These are phyloP conservation scores for Salvelinus namaycush DNA, from an alignment of 2,113 vertebrate species.

Conservation along the genomic window DNA sequence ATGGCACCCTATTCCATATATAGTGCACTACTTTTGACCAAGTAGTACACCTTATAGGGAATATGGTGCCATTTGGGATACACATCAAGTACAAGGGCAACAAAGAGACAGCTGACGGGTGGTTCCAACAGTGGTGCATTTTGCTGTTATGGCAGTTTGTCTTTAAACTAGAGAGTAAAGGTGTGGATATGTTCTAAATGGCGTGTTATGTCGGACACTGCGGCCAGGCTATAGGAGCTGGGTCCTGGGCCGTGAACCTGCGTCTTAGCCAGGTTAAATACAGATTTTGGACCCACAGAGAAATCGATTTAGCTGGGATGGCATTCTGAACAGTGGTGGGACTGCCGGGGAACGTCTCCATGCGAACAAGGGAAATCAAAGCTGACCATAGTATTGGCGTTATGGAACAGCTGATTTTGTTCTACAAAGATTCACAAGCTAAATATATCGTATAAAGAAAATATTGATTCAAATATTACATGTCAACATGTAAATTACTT, in stretches of 20 bases:
- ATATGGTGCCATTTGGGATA: too few species aligned
- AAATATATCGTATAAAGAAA: neutral
- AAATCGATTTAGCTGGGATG: constrained; percentile 39
- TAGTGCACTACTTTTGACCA: too few species aligned
- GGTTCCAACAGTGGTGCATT: constrained; percentile 37
- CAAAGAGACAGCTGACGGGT: constrained; percentile 33
- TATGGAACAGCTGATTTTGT: neutral
- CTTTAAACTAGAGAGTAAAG: constrained; percentile 34
- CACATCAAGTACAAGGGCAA: neutral
- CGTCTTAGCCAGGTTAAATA: constrained; percentile 57
- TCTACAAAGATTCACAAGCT: neutral
- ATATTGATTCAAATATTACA: neutral
- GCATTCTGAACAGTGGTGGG: constrained; percentile 4
- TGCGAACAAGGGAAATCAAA: constrained; percentile 32
- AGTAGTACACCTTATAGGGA: too few species aligned
- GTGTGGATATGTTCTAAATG: constrained; percentile 43
- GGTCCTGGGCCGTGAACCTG: constrained; percentile 1
- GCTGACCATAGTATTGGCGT: constrained; percentile 10
- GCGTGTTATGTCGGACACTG: constrained; percentile 30
- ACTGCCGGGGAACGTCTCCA: constrained; percentile 23
- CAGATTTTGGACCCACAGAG: constrained; percentile 48
- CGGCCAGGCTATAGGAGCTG: neutral
- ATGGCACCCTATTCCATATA: too few species aligned
- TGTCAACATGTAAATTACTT: neutral
- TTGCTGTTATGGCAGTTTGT: constrained; percentile 45